Evolutionary conservation across 2,113 vertebrate genomes (phyloP).

Genomic region (Tyto alba): DNA sequence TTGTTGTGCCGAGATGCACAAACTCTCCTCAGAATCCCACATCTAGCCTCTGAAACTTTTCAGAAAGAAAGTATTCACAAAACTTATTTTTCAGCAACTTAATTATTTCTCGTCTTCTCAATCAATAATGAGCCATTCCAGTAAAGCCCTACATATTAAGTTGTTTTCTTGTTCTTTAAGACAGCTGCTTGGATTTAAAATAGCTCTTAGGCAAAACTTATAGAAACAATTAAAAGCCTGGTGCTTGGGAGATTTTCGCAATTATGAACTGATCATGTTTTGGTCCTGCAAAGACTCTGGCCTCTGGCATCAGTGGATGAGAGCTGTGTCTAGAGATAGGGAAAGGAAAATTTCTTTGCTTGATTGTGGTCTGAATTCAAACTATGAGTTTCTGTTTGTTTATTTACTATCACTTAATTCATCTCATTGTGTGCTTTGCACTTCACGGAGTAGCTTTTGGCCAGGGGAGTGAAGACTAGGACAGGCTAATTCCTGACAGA

Average conservation of each 20-base stretch:
- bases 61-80: not conserved
- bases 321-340: constrained; percentile 22
- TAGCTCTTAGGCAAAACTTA: constrained; percentile 35
- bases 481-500: not conserved
- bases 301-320: not conserved
- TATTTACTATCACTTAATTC: not conserved
- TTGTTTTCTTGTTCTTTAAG: constrained; percentile 7
- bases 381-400: not conserved
- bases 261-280: constrained; percentile 4
- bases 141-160: not conserved
- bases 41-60: not conserved
- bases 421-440: not conserved
- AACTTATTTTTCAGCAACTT: not conserved
- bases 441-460: not conserved
- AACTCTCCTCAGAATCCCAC: not conserved
- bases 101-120: not conserved
- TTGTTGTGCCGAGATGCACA: not conserved
- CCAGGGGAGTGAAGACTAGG: not conserved
- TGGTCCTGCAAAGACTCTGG: not conserved
- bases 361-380: not conserved
- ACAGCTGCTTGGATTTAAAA: constrained; percentile 47
- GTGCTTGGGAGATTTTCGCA: constrained; percentile 15
- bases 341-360: not conserved
- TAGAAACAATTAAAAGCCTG: constrained; percentile 39
- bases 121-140: constrained; percentile 24